phyloP scores from a whole-genome alignment of 2,113 vertebrate species.

The Hippocampus abdominalis region DNA sequence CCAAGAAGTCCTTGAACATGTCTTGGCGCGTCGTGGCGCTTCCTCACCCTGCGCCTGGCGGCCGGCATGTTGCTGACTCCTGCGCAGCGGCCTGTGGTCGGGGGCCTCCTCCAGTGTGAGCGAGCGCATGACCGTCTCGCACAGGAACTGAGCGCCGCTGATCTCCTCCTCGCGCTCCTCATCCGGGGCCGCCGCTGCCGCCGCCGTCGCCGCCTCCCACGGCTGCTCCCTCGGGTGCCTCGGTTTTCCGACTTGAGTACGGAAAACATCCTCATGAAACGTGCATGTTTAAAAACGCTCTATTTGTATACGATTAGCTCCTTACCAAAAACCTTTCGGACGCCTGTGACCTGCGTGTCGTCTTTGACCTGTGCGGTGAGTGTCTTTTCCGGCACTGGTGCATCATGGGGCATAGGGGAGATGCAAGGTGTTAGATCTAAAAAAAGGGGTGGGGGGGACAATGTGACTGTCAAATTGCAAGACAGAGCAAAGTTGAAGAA shows the following conservation, averaged over 20 bases:
- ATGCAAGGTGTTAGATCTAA: conserved; percentile 91
- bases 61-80: conserved; percentile 51
- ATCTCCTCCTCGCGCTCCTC: conserved; percentile 92
- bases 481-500: neutral
- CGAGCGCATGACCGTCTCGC: conserved; percentile 96
- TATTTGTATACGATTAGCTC: neutral
- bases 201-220: conserved; percentile 42
- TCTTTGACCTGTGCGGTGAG: conserved; percentile 75
- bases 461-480: neutral
- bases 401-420: conserved; percentile 84
- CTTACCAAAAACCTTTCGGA: conserved; percentile 80
- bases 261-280: neutral
- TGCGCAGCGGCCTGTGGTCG: conserved; percentile 82
- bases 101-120: conserved; percentile 92
- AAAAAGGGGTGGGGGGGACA: conserved; percentile 20
- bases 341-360: conserved; percentile 72
- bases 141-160: conserved; percentile 96
- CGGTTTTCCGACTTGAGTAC: conserved; percentile 35
- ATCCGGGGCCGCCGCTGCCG: conserved; percentile 57
- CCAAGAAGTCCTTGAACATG: neutral
- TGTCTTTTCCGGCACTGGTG: conserved; percentile 77
- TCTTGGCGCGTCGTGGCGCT: neutral
- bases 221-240: conserved; percentile 45
- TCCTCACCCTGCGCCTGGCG: conserved; percentile 72
- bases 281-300: too few relatives aligned